Base-by-base conservation (phyloP, 2,797 vertebrate genomes). In the Rousettus madagascariensis region DNA sequence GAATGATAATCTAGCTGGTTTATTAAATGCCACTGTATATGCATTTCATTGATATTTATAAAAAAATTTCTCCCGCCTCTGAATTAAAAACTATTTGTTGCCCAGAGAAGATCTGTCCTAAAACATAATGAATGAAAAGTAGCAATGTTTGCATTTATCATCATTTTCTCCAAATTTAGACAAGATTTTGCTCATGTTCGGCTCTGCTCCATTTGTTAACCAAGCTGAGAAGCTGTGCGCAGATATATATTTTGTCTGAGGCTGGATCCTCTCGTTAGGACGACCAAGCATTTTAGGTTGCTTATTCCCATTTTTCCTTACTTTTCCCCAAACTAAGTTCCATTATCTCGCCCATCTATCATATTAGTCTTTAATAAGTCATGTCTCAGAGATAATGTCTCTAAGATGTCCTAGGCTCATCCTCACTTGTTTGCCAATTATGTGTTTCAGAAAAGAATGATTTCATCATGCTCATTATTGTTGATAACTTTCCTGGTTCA, bases 31-130 rank as follows among this genome's bases (percentile, higher is more conserved):
- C 24, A 90, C 17, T 30, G 55, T 49, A 19, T 49, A 87, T 69
- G 84, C n/a, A 66, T 93, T 92, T 74, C 38, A 75, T n/a, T 96
- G 75, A 51, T 61, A 72, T 78, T 82, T 84, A 91, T 15, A 79
- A 53, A 20, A 43, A 24, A 71, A 41, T 69, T 92, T 94, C 28
- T 85, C 26, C 16, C n/a, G 16, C 28, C 16, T 61, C 38, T 55
- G 33, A 55, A 75, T 86, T 57, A 71, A 74, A 8, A 6, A 36
- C 12, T 33, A 22, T 63, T 66, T 94, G 13, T 79, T 5, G 7
- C 36, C 30, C 65, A 68, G 13, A 87, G 74, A 77, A 86, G 22
- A 6, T 80, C 13, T 78, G 2, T 59, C 28, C 6, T 91, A 77
- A 59, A n/a, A 43, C 10, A n/a, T 20, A 91, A 55, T 74, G 8